Evolutionary conservation across 2,113 vertebrate species (phyloP), one percentile per base, ranked within the genome.

Genomic region (Xenopus borealis): DNA sequence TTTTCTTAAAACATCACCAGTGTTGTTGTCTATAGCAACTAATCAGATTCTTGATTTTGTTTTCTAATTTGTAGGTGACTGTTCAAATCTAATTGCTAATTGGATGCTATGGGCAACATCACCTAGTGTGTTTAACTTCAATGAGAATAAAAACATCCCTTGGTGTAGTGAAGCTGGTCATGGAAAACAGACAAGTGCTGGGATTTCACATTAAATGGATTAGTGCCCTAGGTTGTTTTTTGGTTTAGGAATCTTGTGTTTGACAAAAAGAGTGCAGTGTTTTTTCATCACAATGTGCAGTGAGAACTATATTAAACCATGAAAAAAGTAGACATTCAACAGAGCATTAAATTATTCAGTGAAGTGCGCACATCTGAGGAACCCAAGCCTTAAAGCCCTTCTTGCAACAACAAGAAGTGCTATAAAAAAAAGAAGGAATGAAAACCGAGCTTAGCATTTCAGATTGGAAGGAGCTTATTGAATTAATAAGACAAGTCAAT

Each of bases 401-500:
- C 80, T 83, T 86, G 82, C 79, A 85, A 86, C 79, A 75, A 81
- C 86, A 83, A n/a, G 17, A 86, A 84, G 80, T 83, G 80, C 80
- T 78, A 85, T 68, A 84, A 87, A 84, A 76, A 86, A 85, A 50
- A 50, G 2, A 50, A 50, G 12, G 14, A 55, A 27, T 3, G 23
- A 27, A 55, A 55, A 84, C 85, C 82, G 79, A 88, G 85, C 83
- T 84, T 84, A 88, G 84, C 82, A 83, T 88, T 90, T 88, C 87
- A 87, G 90, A 87, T 87, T 87, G 74, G 82, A 86, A 87, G 85
- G 81, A 82, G 87, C 85, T 90, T 91, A 90, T 86, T 91, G 88
- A 92, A 90, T 91, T 92, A 91, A 92, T 89, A 90, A 88, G 88
- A 91, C 87, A 91, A 89, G 87, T 89, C 90, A 92, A 91, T 92